Evolutionary conservation across 1,140 invertebrate species (phyloP), one percentile per base, ranked within the genome.

Genomic region (Sycobia sp.): DNA sequence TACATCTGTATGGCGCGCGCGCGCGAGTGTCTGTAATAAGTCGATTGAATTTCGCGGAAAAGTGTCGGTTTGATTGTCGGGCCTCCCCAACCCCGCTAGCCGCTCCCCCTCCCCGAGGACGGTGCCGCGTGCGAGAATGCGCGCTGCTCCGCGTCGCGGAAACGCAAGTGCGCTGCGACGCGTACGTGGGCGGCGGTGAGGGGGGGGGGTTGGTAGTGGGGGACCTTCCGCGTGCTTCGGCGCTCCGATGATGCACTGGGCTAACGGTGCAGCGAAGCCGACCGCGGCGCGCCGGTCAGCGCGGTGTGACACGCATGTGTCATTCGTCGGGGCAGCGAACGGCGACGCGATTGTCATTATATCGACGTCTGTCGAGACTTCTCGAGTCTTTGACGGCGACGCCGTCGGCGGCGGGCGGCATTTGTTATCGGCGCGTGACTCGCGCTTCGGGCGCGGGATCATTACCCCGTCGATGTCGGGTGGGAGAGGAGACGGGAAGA

Each of bases 261-360:
- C 36, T 73, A 73, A 73, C 72, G 69, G 72, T 69, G 62, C 65
- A 29, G 8, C 32, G 25, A 18, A 23, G 13, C 18, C 18, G 63
- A 55, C 49, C 29, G 29, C 4, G 29, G n/a, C n/a, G n/a, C n/a
- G n/a, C n/a, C n/a, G n/a, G n/a, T n/a, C n/a, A n/a, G n/a, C n/a
- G n/a, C n/a, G n/a, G n/a, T n/a, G n/a, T n/a, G n/a, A n/a, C n/a
- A n/a, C n/a, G n/a, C n/a, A 49, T 66, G 55, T 68, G 66, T 68
- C 62, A 62, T 60, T 70, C 67, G 65, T 62, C 47, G 68, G 67
- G n/a, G n/a, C n/a, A n/a, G n/a, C n/a, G n/a, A n/a, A n/a, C n/a
- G n/a, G 67, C 69, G 67, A 51, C 18, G 61, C 66, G 65, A 71
- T 71, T 68, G 65, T 70, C 70, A 70, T 70, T 70, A 69, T 67